phyloP scores from a whole-genome alignment of 2,797 vertebrate species.

The Myotis findleyi region DNA sequence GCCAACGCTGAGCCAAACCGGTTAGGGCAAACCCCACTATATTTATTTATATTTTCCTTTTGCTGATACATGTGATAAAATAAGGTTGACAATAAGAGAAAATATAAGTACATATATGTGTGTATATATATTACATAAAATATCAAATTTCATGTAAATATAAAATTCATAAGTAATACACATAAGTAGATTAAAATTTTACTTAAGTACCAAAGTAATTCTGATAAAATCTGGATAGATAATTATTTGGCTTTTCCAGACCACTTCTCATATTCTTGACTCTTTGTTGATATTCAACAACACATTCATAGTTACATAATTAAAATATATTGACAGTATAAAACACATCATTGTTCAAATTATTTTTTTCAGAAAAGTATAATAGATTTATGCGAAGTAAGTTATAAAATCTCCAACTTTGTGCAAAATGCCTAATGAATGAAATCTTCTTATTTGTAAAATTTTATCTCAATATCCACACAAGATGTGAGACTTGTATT shows the following conservation, averaged over 20 bases:
- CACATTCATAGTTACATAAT: not conserved
- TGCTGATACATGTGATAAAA: not conserved
- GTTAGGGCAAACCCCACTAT: too few relatives aligned
- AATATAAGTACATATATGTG: not conserved
- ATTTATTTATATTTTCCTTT: not conserved
- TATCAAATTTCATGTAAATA: not conserved
- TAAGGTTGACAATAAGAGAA: not conserved
- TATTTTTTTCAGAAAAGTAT: constrained; percentile 4
- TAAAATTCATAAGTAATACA: not conserved
- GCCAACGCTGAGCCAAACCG: too few relatives aligned
- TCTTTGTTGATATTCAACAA: not conserved
- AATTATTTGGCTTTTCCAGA: not conserved
- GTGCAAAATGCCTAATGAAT: not conserved
- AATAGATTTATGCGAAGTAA: not conserved
- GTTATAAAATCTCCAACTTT: not conserved
- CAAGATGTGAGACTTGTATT: not conserved
- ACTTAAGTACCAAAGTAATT: not conserved
- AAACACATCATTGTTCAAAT: not conserved
- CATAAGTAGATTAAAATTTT: not conserved
- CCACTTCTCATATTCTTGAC: not conserved
- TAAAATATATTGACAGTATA: not conserved
- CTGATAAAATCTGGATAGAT: not conserved
- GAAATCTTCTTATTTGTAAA: not conserved
- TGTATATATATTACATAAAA: not conserved
- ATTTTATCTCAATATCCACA: not conserved